Base-by-base conservation (phyloP, 2,113 vertebrate species). In the Dicaeum eximium region DNA sequence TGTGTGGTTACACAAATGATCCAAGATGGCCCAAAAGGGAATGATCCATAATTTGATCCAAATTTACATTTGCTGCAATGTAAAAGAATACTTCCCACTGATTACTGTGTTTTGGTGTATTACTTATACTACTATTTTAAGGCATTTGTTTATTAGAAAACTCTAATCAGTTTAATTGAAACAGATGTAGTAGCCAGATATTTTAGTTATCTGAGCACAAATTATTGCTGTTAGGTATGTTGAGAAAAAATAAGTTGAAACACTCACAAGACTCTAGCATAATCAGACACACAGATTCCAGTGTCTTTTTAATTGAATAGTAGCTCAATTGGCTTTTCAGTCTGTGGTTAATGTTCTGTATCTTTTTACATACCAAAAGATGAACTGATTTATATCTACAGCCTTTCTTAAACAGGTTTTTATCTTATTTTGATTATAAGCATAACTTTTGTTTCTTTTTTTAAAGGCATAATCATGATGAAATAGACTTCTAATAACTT, bases 151-250 rank as follows among this genome's bases (percentile, higher is more conserved):
- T 94, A 42, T 73, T 80, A 74, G 71, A 87, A 53, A 93, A 42
- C 20, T 54, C n/a, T 45, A 65, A 81, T 90, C 47, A 58, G 30
- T 80, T 83, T 92, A 93, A 86, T 80, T 94, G 69, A 88, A 94
- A 90, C 47, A 90, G 60, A 64, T 73, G 33, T 58, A 66, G 30
- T 48, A 88, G 62, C 24, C 50, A 82, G 45, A 38, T 84, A 86
- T 64, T 84, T 79, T 53, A 91, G 40, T 48, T 57, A 25, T 82
- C 87, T 90, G 58, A 60, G 60, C 38, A 66, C 33, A 77, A 66
- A 90, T 86, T 61, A 62, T 66, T 82, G 45, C 48, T 82, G 13
- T 61, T 90, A 86, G 19, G 25, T 69, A 37, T 0, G 9, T 30
- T 86, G 58, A 69, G 79, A 80, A 95, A 81, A 86, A 81, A 74